Base-by-base conservation (phyloP, 2,113 vertebrate species). In the Hippolais icterina region DNA sequence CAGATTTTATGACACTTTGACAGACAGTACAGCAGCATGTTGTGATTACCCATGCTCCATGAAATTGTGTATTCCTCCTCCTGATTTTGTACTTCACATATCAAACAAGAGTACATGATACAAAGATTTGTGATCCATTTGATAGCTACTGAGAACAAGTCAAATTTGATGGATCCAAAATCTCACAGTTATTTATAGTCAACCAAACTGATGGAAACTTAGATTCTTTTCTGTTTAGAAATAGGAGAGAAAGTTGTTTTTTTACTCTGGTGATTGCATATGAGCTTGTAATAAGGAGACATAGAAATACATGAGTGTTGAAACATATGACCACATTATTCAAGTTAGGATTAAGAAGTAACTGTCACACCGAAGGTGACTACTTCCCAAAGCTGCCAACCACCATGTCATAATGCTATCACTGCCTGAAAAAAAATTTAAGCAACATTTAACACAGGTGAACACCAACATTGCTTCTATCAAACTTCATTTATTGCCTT, bases 1-100 rank as follows among this genome's bases (percentile, higher is more conserved):
- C 37, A 93, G 84, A 90, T 90, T 90, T 83, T 61, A 86, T 44
- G 63, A 74, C 79, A 79, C 35, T 91, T 93, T 83, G 82, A 94
- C 3, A 84, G 91, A 72, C 94, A 91, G 79, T 59, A 90, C 56
- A 92, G 90, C 50, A 94, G 75, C 42, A 63, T 24, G 52, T 72
- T 83, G 85, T 28, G 47, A 78, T 89, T 88, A 72, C 35, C 84
- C 74, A 46, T 84, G 54, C 54, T 83, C 71, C 68, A 56, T 41
- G 33, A 94, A 90, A 93, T 29, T 52, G 60, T 31, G 28, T n/a
- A 71, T 87, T 87, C 74, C 50, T 87, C 87, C 27, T 77, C 39
- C 87, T 61, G 50, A 90, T 85, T 85, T 80, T 66, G 60, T 60
- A 90, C 46, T 90, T 94, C 12, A 41, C 17, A 81, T 44, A 91